Conservation (phyloP, 2,113 vertebrate genomes). For the Brachypodius melanocephalos region DNA sequence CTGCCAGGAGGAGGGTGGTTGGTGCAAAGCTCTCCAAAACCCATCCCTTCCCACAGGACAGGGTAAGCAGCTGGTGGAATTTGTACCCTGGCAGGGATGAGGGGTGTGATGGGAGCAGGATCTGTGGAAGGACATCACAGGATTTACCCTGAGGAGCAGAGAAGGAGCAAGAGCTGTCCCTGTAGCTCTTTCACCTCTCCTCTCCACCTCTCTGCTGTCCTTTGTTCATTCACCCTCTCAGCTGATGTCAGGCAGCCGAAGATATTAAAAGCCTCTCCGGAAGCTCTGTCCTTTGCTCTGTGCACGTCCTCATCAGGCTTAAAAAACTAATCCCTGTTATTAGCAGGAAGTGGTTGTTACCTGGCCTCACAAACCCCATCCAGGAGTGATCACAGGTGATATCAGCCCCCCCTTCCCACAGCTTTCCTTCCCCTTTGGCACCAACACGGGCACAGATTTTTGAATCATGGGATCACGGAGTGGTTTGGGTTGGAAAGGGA, state of each 20-base stretch:
- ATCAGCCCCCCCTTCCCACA: not conserved
- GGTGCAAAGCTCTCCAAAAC: not conserved
- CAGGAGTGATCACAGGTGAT: not conserved
- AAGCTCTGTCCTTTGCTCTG: not conserved
- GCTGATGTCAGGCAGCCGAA: not conserved
- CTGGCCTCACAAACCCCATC: not conserved
- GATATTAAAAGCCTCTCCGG: not conserved
- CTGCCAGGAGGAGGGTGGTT: not conserved
- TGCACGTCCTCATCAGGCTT: not conserved
- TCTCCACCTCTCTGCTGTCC: not conserved
- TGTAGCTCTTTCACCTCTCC: not conserved
- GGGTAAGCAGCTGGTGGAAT: not conserved
- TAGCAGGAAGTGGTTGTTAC: not conserved
- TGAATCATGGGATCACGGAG: fast-evolving
- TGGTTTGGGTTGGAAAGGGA: not conserved
- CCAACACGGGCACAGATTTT: not conserved
- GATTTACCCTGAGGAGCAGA: not conserved
- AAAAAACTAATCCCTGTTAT: not conserved
- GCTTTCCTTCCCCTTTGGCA: not conserved
- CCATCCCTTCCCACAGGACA: fast-evolving
- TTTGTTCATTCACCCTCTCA: not conserved
- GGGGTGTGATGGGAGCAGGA: not conserved
- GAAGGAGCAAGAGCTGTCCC: not conserved
- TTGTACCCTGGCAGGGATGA: not conserved
- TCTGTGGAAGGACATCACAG: not conserved